A percentile compares a stretch with the other conserved stretches of the same genome.
Conservation (phyloP, 2,888 invertebrate species). For the Lepidochrysops patricia region DNA sequence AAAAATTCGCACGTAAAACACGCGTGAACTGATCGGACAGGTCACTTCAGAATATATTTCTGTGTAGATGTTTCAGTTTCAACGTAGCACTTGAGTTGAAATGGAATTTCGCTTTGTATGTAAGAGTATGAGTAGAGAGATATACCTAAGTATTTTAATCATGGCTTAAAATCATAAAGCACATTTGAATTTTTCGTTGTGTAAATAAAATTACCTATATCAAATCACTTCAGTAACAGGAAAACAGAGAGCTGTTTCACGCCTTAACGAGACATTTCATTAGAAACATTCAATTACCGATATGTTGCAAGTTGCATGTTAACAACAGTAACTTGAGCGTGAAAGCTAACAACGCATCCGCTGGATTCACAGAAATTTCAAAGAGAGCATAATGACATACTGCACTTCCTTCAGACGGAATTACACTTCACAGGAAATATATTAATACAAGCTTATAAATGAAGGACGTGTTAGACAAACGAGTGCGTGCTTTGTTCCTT, state of each 20-base stretch:
- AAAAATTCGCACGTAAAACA: not conserved
- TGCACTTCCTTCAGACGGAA: not conserved
- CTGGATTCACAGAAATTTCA: not conserved
- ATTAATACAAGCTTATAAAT: too few species aligned
- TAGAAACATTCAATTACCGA: not conserved
- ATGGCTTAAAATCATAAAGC: too few species aligned
- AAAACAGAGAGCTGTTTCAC: not conserved
- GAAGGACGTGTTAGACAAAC: not conserved
- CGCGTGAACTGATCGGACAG: too few species aligned
- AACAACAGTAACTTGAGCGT: not conserved
- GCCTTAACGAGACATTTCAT: not conserved
- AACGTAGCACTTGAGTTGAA: slow-evolving; percentile 17
- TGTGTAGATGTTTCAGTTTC: too few species aligned
- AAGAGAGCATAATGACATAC: not conserved
- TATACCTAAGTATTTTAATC: too few species aligned
- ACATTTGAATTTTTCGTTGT: not conserved
- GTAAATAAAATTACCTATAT: too few species aligned
- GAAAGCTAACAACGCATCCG: not conserved
- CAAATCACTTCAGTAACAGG: not conserved
- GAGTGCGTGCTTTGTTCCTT: not conserved
- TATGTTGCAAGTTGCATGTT: not conserved
- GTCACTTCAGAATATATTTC: too few species aligned
- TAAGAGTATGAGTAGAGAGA: too few species aligned
- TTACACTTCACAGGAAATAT: not conserved
- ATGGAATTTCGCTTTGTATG: slow-evolving; percentile 39